Conservation (phyloP, 1,140 invertebrate species). For the Drosophila jambulina region DNA sequence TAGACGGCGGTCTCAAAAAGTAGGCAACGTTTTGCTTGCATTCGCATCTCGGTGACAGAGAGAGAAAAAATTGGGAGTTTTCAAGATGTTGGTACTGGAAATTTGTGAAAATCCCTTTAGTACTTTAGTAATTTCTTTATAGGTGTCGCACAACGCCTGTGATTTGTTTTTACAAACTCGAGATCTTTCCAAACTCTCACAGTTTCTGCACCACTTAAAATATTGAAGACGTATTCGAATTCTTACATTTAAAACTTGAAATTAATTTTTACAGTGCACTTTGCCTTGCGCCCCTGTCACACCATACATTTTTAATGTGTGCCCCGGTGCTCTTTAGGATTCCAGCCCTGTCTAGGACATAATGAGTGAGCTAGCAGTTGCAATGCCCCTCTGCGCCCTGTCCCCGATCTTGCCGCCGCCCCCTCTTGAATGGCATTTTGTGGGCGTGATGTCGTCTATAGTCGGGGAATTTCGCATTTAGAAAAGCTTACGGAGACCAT, state of each 20-base stretch:
- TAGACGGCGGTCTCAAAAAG: constrained; percentile 47
- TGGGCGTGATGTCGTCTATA: constrained; percentile 38
- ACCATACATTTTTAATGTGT: constrained; percentile 56
- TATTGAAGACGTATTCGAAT: too few relatives aligned
- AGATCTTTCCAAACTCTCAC: too few relatives aligned
- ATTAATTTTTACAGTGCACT: constrained; percentile 13
- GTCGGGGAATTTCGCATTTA: constrained; percentile 47
- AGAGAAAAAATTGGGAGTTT: not conserved
- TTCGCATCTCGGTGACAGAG: constrained; percentile 25
- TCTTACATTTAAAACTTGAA: too few relatives aligned
- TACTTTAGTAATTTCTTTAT: too few relatives aligned
- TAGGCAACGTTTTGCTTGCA: constrained; percentile 51
- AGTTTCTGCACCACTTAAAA: too few relatives aligned
- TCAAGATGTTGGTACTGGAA: too few relatives aligned
- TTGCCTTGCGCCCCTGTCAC: constrained; percentile 8
- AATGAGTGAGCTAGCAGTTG: constrained; percentile 55
- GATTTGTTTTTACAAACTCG: too few relatives aligned
- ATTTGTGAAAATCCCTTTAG: too few relatives aligned
- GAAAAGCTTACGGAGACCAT: constrained; percentile 45
- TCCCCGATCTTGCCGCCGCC: not conserved
- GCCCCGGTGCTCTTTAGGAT: constrained; percentile 42
- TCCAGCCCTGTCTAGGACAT: constrained; percentile 55
- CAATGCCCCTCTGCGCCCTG: constrained; percentile 5
- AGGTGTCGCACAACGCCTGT: too few relatives aligned
- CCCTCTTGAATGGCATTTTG: constrained; percentile 47